A percentile compares a stretch with the other conserved stretches of the same genome.
Evolutionary conservation across 2,797 vertebrate genomes (phyloP).

Genomic region (Pangasius djambal): DNA sequence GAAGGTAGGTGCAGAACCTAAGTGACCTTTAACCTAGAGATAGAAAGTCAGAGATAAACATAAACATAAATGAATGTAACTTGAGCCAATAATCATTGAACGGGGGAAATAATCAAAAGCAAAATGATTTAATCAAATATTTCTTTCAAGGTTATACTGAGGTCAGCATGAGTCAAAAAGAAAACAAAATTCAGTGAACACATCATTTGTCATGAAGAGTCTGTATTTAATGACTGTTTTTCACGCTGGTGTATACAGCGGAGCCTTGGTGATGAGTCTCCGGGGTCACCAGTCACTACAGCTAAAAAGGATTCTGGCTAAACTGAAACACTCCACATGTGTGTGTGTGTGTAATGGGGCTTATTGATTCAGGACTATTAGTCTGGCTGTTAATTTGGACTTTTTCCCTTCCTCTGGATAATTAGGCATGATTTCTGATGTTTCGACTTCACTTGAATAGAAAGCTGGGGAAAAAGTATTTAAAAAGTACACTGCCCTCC

Average conservation of each 20-base stretch:
- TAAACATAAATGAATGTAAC: background rate
- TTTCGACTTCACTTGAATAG: background rate
- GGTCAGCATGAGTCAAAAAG: background rate
- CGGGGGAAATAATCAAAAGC: background rate
- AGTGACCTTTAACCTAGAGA: background rate
- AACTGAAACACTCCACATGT: constrained; percentile 1
- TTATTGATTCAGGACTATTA: constrained; percentile 5
- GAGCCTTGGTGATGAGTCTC: background rate
- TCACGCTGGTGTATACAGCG: background rate
- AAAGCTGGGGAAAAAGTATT: background rate
- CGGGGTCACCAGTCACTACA: background rate
- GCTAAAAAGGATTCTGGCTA: background rate
- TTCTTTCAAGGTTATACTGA: background rate
- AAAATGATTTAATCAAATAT: background rate
- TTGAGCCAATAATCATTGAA: background rate
- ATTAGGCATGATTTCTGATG: background rate
- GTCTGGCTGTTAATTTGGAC: background rate
- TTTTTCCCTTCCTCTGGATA: background rate
- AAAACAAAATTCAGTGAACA: background rate
- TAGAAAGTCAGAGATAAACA: background rate
- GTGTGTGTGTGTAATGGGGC: background rate
- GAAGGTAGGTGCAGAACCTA: background rate
- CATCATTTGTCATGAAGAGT: background rate
- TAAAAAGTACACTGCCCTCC: no score
- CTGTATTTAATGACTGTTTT: background rate